Base-by-base conservation (phyloP, 2,113 vertebrate genomes). In the Sigmodon hispidus region DNA sequence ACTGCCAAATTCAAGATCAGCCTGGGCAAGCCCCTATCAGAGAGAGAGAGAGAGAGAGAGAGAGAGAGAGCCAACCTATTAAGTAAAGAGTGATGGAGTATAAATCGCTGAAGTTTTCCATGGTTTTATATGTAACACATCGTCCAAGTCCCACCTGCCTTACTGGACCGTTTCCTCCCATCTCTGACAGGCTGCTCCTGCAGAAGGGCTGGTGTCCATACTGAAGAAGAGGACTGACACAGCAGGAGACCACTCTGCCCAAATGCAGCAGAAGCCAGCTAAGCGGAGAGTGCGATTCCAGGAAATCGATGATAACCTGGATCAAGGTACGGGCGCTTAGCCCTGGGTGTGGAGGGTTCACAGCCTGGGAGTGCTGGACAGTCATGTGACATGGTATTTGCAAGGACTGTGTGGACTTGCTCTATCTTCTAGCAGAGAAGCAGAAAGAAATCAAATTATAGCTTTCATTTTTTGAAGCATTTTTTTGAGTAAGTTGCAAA, bases 211-310 rank as follows among this genome's bases (percentile, higher is more conserved):
- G 90, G 99, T 99, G 70, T 99, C 99, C 73, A 99, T 99, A 97
- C 96, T 99, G 87, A 99, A 99, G 98, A 99, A 99, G 97, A 98
- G 98, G 89, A 98, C 94, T 45, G 97, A 98, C 52, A 57, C 97
- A 61, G 98, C 98, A 86, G 98, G 98, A 83, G 98, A 98, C 91
- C 89, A 96, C 43, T 65, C 97, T 94, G 91, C 96, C 96, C 98
- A 96, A 91, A 98, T 97, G 88, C 98, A 98, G 40, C 98, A 98
- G 76, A 99, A 98, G 96, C 96, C 98, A 48, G 97, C 98, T 40
- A 99, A 99, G 96, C 99, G 99, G 97, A 99, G 99, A 94, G 99
- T 99, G 90, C 98, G 98, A 92, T 99, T 99, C 98, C 99, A 98
- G 97, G 99, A 99, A 95, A 99, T 99, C 87, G 99, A 99, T 1